A percentile compares a stretch with the other conserved stretches of the same genome.
phyloP scores from a whole-genome alignment of 2,888 invertebrate species.

The Cantharis rufa region DNA sequence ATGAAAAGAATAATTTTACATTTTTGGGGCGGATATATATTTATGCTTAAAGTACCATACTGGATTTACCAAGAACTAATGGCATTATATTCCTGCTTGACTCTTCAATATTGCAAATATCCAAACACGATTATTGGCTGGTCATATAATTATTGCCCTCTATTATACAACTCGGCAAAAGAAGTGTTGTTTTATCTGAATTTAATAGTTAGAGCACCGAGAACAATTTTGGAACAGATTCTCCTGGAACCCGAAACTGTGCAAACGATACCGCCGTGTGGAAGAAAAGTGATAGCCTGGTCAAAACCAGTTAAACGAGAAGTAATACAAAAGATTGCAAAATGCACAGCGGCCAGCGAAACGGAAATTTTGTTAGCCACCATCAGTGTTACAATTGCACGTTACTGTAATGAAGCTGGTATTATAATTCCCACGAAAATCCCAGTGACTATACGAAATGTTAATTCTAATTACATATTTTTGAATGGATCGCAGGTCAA shows the following conservation, averaged over 20 bases:
- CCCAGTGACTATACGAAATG: slow-evolving; percentile 64
- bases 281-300: slow-evolving; percentile 75
- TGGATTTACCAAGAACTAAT: slow-evolving; percentile 53
- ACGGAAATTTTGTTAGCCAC: slow-evolving; percentile 69
- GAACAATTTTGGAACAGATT: slow-evolving; percentile 63
- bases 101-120: slow-evolving; percentile 49
- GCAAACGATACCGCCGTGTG: slow-evolving; percentile 70
- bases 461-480: slow-evolving; percentile 61
- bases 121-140: slow-evolving; percentile 50
- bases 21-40: slow-evolving; percentile 45
- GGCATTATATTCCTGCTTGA: slow-evolving; percentile 52
- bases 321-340: slow-evolving; percentile 62
- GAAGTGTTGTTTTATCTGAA: slow-evolving; percentile 55
- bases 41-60: slow-evolving; percentile 50
- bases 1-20: slow-evolving; percentile 46
- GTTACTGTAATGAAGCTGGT: slow-evolving; percentile 64
- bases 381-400: slow-evolving; percentile 65
- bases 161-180: slow-evolving; percentile 52
- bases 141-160: slow-evolving; percentile 55
- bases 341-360: slow-evolving; percentile 64
- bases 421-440: slow-evolving; percentile 60
- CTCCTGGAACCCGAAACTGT: slow-evolving; percentile 60
- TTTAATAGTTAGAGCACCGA: slow-evolving; percentile 58
- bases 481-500: slow-evolving; percentile 57
- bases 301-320: slow-evolving; percentile 66